A percentile compares a stretch with the other conserved stretches of the same genome.
Conservation (phyloP, 2,113 vertebrate species). For the cattle (Bos taurus) region ARS-UCD2.0 NC_037335.1:54557501-54558000, state of each 20-base stretch:
- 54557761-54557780: neutral
- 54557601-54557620: neutral
- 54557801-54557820: neutral
- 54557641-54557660: neutral
- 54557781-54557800: neutral
- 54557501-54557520: no score
- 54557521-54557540: neutral
- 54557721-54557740: neutral
- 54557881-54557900: neutral
- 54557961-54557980: neutral
- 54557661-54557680: neutral
- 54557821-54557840: neutral
- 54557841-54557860: neutral
- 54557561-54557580: neutral
- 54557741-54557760: neutral
- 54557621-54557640: neutral
- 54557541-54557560: neutral
- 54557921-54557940: neutral
- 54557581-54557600: neutral
- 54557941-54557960: neutral
- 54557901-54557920: neutral
- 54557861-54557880: neutral
- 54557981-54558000: neutral
- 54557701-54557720: neutral
- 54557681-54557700: neutral